Evolutionary conservation across 2,113 vertebrate genomes (phyloP).

Genomic region (Porphyrio hochstetteri): DNA sequence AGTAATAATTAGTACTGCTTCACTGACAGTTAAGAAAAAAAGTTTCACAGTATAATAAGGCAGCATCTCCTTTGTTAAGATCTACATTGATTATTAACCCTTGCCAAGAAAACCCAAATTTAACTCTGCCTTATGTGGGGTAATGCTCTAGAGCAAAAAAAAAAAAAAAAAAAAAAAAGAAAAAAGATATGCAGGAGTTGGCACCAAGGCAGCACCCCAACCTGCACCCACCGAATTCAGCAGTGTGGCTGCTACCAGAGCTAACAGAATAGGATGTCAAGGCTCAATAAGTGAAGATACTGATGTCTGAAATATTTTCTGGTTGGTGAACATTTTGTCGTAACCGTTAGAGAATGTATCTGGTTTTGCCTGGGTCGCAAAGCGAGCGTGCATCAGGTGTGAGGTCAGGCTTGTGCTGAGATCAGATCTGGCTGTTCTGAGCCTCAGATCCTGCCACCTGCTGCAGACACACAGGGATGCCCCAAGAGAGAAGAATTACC

Average conservation of each 20-base stretch:
- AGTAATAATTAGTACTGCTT: slow-evolving; percentile 91
- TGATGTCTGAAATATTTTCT: slow-evolving; percentile 32
- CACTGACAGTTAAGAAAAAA: slow-evolving; percentile 89
- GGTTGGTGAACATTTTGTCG: slow-evolving; percentile 57
- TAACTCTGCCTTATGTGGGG: slow-evolving; percentile 8
- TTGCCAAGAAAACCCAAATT: slow-evolving; percentile 68
- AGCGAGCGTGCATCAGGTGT: neutral
- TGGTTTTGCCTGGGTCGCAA: neutral
- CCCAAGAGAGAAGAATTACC: neutral
- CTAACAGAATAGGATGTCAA: neutral
- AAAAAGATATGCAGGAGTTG: neutral
- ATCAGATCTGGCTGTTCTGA: neutral
- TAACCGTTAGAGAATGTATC: neutral
- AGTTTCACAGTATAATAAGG: slow-evolving; percentile 93
- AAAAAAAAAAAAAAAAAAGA: neutral
- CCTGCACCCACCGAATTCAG: neutral
- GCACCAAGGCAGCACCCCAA: neutral
- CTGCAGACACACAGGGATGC: neutral
- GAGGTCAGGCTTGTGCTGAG: neutral
- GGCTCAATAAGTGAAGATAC: neutral
- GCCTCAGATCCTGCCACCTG: neutral
- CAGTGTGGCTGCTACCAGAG: neutral
- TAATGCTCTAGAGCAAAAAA: neutral
- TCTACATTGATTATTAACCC: slow-evolving; percentile 85
- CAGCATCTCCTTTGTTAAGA: slow-evolving; percentile 84